Conservation (phyloP, 64 coral and sea anemone species). For the Platygyra sinensis region DNA sequence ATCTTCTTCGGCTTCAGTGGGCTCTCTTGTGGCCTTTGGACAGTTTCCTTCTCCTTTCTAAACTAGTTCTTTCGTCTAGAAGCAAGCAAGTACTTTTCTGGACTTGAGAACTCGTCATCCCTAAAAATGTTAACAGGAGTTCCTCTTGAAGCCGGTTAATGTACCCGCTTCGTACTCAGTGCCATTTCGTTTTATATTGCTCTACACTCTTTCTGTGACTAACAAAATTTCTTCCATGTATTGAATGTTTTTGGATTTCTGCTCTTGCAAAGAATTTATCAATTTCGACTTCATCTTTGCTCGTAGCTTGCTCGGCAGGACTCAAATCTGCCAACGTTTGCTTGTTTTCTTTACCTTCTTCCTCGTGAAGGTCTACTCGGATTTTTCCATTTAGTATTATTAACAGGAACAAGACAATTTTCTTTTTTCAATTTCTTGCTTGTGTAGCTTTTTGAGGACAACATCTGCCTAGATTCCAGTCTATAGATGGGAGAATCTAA, state of each 20-base stretch:
- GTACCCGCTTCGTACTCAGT: background rate
- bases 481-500: no score
- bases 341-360: constrained; percentile 11
- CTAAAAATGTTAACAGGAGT: background rate
- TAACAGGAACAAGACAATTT: no score
- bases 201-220: no score
- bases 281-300: background rate
- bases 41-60: constrained; percentile 10
- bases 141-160: background rate
- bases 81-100: background rate
- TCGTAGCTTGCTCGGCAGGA: background rate
- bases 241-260: no score
- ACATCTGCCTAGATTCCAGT: no score
- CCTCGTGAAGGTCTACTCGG: constrained; percentile 1
- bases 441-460: no score
- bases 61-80: background rate
- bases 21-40: constrained; percentile 25
- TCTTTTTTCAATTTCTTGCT: no score
- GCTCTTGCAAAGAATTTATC: background rate
- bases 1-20: constrained; percentile 25
- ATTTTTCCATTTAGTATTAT: background rate
- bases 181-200: background rate
- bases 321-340: background rate
- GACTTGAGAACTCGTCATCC: background rate
- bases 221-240: no score